Conservation (phyloP, 1,140 invertebrate genomes). For the Bombus sibiricus region DNA sequence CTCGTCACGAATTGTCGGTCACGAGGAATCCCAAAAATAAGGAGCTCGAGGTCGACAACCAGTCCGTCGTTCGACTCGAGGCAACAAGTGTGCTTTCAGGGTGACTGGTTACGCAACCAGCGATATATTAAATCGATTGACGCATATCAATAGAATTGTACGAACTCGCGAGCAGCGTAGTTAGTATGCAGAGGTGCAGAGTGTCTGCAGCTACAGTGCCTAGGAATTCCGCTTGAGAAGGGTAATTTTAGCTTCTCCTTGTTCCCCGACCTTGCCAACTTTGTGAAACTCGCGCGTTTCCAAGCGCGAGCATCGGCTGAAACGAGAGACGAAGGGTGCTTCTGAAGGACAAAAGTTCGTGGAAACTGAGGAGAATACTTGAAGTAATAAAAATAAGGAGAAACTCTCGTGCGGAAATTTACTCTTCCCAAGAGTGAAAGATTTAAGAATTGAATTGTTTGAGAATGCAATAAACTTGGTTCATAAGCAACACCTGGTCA, state of each 20-base stretch:
- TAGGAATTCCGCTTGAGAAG: conserved; percentile 34
- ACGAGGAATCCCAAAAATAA: conserved; percentile 36
- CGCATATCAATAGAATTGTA: conserved; percentile 53
- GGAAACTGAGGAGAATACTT: neutral
- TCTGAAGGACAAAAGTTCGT: neutral
- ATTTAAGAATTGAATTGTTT: neutral
- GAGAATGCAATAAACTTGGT: neutral
- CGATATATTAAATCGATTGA: conserved; percentile 61
- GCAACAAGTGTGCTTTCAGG: conserved; percentile 53
- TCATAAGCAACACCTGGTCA: neutral
- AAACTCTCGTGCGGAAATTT: neutral
- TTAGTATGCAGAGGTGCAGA: conserved; percentile 51
- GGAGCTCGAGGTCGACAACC: conserved; percentile 33
- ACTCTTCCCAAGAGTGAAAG: neutral
- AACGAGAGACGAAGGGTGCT: neutral
- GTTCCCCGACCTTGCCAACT: conserved; percentile 47
- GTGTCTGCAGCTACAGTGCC: conserved; percentile 30
- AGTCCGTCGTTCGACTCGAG: neutral
- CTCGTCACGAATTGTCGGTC: conserved; percentile 22
- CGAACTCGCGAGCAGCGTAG: conserved; percentile 9
- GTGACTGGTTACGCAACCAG: conserved; percentile 63
- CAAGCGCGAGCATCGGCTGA: conserved; percentile 1
- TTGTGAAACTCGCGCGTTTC: conserved; percentile 12
- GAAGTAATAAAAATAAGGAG: neutral
- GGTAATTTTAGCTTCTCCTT: conserved; percentile 38